A percentile compares a stretch with the other conserved stretches of the same genome.
Conservation (phyloP, 2,888 invertebrate genomes). For the Folsomia manolachei region DNA sequence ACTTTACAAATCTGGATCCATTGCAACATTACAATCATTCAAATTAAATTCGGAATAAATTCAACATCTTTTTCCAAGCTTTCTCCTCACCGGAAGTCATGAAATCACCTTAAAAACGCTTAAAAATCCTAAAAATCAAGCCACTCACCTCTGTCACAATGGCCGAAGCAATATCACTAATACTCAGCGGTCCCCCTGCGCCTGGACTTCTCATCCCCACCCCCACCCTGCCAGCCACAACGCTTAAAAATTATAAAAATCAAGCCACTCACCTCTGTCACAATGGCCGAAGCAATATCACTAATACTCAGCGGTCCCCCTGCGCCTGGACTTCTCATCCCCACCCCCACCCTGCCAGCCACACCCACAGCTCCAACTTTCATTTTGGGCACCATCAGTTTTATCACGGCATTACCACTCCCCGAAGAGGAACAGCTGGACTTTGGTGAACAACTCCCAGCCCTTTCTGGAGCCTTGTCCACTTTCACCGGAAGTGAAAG, state of each 20-base stretch:
- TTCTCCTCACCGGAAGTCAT: too few species aligned
- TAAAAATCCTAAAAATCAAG: too few species aligned
- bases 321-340: background rate
- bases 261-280: conserved; percentile 35
- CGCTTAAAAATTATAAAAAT: too few species aligned
- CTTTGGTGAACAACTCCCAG: background rate
- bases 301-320: conserved; percentile 30
- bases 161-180: conserved; percentile 30
- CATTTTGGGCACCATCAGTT: conserved; percentile 38
- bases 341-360: background rate
- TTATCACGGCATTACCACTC: conserved; percentile 31
- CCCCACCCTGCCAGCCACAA: too few species aligned
- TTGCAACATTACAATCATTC: too few species aligned
- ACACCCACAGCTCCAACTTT: conserved; percentile 13
- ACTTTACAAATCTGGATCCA: too few species aligned
- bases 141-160: conserved; percentile 35
- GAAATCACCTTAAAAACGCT: too few species aligned
- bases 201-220: background rate
- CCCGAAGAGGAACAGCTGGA: background rate
- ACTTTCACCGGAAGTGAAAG: background rate
- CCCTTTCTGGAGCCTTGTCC: background rate
- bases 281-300: conserved; percentile 31
- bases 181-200: conserved; percentile 26
- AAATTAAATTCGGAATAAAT: too few species aligned
- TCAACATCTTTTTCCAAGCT: too few species aligned